A percentile compares a stretch with the other conserved stretches of the same genome.
Conservation (phyloP, 2,113 vertebrate genomes). For the Mus pahari region DNA sequence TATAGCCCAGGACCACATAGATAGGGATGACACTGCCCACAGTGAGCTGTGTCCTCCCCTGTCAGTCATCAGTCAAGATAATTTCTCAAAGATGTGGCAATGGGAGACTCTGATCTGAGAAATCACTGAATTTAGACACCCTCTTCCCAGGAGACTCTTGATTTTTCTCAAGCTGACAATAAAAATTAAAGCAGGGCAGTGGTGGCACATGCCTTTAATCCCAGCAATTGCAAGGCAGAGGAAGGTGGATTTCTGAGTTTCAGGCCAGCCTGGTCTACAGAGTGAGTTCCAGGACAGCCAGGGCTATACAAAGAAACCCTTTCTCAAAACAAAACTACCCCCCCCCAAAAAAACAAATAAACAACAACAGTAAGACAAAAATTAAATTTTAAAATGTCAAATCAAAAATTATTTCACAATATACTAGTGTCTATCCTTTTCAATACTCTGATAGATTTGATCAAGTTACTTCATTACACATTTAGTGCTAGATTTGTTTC, state of each 20-base stretch:
- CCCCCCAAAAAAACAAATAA: too few relatives aligned
- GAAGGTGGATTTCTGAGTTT: too few relatives aligned
- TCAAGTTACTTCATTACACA: not conserved
- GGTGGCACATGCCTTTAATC: too few relatives aligned
- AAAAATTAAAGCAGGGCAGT: not conserved
- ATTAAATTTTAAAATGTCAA: not conserved
- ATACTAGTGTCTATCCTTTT: not conserved
- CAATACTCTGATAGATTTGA: not conserved
- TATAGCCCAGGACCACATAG: not conserved
- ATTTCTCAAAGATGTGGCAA: not conserved
- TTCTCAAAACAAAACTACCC: too few relatives aligned
- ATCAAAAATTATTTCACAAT: not conserved
- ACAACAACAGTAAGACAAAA: not conserved
- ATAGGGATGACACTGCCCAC: not conserved
- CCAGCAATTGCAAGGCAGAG: too few relatives aligned
- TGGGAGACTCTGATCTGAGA: not conserved
- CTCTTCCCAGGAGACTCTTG: not conserved
- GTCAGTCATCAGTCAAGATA: not conserved
- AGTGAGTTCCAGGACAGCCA: too few relatives aligned
- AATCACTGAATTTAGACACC: not conserved
- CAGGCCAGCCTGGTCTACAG: too few relatives aligned
- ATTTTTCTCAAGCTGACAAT: not conserved
- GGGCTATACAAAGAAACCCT: too few relatives aligned
- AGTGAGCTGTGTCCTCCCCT: not conserved
- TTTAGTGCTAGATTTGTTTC: not conserved